These are phyloP conservation scores for Sternotherus odoratus DNA, from an alignment of 2,797 vertebrate genomes.

Conservation along the genomic window DNA sequence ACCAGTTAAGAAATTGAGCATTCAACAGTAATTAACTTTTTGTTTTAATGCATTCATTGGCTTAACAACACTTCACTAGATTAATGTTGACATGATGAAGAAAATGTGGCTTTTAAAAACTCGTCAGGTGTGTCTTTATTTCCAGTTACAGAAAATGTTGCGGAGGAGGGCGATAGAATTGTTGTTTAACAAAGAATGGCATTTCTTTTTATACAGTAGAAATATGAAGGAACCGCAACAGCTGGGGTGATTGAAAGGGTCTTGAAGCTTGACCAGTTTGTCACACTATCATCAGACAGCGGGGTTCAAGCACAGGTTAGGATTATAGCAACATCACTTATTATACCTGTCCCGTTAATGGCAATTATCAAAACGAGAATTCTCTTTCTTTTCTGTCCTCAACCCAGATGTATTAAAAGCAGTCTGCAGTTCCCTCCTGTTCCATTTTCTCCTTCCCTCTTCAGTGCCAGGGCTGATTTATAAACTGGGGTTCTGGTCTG, in stretches of 20 bases:
- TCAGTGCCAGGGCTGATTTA: slow-evolving; percentile 58
- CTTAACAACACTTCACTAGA: slow-evolving; percentile 9
- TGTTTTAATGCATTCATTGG: slow-evolving; percentile 19
- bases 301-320: slow-evolving; percentile 39
- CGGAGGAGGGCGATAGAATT: neutral
- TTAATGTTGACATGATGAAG: slow-evolving; percentile 33
- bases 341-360: neutral
- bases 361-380: slow-evolving; percentile 35
- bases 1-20: slow-evolving; percentile 11
- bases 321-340: slow-evolving; percentile 61
- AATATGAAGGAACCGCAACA: slow-evolving; percentile 9
- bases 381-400: slow-evolving; percentile 65
- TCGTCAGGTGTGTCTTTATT: neutral
- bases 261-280: slow-evolving; percentile 39
- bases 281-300: slow-evolving; percentile 28
- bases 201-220: neutral
- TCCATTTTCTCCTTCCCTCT: slow-evolving; percentile 67
- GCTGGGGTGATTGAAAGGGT: slow-evolving; percentile 15
- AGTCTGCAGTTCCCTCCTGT: slow-evolving; percentile 46
- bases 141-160: neutral
- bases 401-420: slow-evolving; percentile 69
- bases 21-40: slow-evolving; percentile 49
- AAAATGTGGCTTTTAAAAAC: neutral
- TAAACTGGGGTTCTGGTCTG: slow-evolving; percentile 68
- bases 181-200: neutral